Evolutionary conservation across 2,888 invertebrate species (phyloP).

Genomic region (Ferrisia virgata): DNA sequence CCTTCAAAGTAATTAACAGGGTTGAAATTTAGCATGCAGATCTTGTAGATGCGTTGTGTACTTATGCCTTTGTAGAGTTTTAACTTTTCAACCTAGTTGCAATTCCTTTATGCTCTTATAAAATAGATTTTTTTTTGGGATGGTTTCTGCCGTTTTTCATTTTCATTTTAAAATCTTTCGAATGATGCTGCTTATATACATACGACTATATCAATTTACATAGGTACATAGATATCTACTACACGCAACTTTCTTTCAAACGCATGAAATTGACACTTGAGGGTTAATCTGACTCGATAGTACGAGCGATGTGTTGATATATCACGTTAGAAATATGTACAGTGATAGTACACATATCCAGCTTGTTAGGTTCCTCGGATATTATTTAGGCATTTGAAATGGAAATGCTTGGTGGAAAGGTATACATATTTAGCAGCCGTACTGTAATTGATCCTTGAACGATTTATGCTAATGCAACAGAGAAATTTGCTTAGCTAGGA

Average conservation of each 20-base stretch:
- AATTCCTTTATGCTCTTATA: no score
- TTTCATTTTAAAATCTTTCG: neutral
- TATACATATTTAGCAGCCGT: neutral
- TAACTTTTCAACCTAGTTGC: no score
- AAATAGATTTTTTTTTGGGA: no score
- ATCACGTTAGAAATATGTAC: neutral
- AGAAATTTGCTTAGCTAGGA: neutral
- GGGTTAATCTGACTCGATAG: neutral
- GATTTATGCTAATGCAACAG: neutral
- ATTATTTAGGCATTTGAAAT: constrained; percentile 1
- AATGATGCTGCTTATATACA: neutral
- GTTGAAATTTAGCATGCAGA: no score
- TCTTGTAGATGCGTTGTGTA: no score
- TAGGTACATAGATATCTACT: no score
- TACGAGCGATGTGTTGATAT: neutral
- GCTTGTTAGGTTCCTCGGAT: neutral
- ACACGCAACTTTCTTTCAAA: neutral
- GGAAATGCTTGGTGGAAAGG: neutral
- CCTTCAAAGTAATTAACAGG: no score
- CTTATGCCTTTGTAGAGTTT: no score
- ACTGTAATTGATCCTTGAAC: constrained; percentile 5
- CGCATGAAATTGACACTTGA: neutral
- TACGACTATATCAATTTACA: no score
- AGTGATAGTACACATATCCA: neutral
- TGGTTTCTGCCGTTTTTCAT: no score